These are phyloP conservation scores for Leucophenga montana DNA, from an alignment of 2,888 invertebrate genomes.

Conservation along the genomic window DNA sequence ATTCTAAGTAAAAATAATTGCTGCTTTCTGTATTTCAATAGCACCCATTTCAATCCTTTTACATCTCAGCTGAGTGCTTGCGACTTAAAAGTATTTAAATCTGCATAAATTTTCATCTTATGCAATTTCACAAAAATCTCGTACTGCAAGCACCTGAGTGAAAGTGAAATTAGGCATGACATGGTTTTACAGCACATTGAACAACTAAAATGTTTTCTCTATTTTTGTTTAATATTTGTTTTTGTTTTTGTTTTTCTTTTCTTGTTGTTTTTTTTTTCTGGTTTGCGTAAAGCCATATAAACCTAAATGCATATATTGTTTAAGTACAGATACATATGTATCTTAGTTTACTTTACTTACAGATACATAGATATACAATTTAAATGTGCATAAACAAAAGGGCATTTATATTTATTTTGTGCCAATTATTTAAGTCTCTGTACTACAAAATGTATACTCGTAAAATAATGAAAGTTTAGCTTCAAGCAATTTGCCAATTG, in stretches of 20 bases:
- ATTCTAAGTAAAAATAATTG: conserved; percentile 37
- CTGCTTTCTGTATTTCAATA: conserved; percentile 20
- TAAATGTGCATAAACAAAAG: no score
- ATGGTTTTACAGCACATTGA: no score
- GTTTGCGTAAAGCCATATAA: no score
- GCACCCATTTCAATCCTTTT: not conserved
- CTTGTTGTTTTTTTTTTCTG: no score
- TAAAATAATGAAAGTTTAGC: not conserved
- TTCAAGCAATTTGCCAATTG: no score
- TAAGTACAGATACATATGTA: no score
- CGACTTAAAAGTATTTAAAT: conserved; percentile 23
- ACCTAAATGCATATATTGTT: not conserved
- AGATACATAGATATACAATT: no score
- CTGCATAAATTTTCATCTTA: conserved; percentile 17
- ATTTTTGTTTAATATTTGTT: no score
- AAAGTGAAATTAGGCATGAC: conserved; percentile 19
- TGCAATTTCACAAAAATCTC: not conserved
- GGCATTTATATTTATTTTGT: conserved; percentile 10
- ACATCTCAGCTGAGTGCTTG: not conserved
- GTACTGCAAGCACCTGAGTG: conserved; percentile 5
- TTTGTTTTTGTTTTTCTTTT: no score
- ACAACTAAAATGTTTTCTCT: no score
- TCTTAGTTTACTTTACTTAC: no score
- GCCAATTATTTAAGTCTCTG: conserved; percentile 4
- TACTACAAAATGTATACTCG: no score